Evolutionary conservation across 92 coral and sea anemone species (phyloP).

Genomic region (Paragorgia papillata): DNA sequence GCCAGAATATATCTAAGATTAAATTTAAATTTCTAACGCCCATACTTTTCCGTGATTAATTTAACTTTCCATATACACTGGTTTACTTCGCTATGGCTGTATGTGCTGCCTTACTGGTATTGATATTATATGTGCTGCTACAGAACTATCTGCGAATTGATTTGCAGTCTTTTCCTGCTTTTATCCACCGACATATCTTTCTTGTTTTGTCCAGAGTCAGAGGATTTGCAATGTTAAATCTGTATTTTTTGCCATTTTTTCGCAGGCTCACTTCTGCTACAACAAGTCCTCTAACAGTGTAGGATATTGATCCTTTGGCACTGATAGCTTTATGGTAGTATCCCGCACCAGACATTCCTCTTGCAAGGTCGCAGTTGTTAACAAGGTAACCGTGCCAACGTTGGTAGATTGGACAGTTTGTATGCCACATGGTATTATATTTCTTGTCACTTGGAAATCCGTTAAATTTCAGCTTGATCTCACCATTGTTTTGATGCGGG

Average conservation of each 20-base stretch:
- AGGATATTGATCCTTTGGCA: conserved; percentile 25
- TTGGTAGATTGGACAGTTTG: conserved; percentile 55
- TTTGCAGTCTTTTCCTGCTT: conserved; percentile 12
- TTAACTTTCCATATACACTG: not conserved
- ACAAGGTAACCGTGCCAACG: conserved; percentile 60
- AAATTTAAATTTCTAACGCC: not conserved
- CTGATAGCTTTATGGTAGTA: conserved; percentile 52
- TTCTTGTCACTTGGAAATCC: conserved; percentile 85
- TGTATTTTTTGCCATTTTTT: conserved; percentile 48
- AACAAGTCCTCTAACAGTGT: conserved; percentile 73
- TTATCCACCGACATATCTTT: conserved; percentile 67
- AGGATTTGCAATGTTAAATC: conserved; percentile 72
- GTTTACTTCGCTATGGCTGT: no score
- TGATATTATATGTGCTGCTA: not conserved
- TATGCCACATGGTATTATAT: conserved; percentile 72
- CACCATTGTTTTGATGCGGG: conserved; percentile 54
- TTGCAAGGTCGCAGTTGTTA: conserved; percentile 70
- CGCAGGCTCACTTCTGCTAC: conserved; percentile 68
- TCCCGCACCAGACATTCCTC: conserved; percentile 86
- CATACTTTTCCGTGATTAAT: conserved; percentile 26
- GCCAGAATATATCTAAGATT: not conserved
- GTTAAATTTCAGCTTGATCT: conserved; percentile 68
- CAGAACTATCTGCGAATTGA: conserved; percentile 2
- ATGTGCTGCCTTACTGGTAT: no score
- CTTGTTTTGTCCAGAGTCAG: conserved; percentile 61